Evolutionary conservation across 2,888 invertebrate species (phyloP), one percentile per base, ranked within the genome.

Genomic region (Aporophyla lueneburgensis): DNA sequence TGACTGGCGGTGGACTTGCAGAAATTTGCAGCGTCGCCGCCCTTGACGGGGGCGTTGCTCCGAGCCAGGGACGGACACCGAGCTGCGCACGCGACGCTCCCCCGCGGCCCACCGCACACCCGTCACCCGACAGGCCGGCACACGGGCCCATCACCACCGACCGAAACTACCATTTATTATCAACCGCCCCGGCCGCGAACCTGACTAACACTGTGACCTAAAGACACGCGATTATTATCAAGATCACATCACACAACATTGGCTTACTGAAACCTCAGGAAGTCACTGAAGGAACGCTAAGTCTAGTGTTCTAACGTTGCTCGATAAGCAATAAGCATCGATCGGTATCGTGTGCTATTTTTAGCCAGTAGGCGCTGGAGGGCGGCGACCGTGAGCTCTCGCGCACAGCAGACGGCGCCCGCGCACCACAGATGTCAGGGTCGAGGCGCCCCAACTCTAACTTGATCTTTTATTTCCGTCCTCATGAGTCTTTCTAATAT

Each of bases 41-140:
- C 96, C 96, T 96, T 96, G 96, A 96, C 96, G 95, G 96, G 96
- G 96, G 95, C 96, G 96, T 96, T 96, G 96, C 96, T 95, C 96
- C 95, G 94, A 93, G 92, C 95, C 96, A 96, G 96, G 96, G 96
- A 96, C 96, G 96, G 93, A 93, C 94, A 92, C 91, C 90, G 92
- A 91, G 93, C 93, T 93, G 96, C 96, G 96, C 96, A 95, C 96
- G 96, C 96, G 96, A 95, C 95, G 93, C 94, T 95, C 92, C 94
- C 95, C 93, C 93, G 93, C 94, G 87, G 88, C 93, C 92, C 92
- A 90, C 88, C 89, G 90, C 84, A 77, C 89, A 79, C 89, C 89
- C 89, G 88, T 88, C 90, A 89, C 90, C 88, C 90, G 58, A 67
- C 67, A 33, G 54, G 33, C 67, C 66, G 84, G 71, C 88, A 80